phyloP scores from a whole-genome alignment of 2,888 invertebrate genomes.

The Carterocephalus palaemon region DNA sequence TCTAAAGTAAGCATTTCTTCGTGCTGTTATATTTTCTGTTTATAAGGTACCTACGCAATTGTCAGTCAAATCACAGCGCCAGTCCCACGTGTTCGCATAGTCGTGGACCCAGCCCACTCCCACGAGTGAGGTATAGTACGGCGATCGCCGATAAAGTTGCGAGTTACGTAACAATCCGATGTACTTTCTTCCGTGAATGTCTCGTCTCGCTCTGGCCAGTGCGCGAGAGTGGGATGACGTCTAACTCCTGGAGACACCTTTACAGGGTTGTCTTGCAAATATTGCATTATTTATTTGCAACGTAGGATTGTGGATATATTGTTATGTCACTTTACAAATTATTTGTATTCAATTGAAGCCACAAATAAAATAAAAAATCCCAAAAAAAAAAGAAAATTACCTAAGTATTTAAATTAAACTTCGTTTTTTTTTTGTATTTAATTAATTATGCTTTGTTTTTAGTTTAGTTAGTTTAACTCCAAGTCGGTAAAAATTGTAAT shows the following conservation, averaged over 20 bases:
- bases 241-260: constrained; percentile 39
- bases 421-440: constrained; percentile 2
- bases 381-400: too few relatives aligned
- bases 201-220: constrained; percentile 41
- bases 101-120: constrained; percentile 1
- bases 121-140: constrained; percentile 32
- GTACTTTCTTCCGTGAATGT: constrained; percentile 68
- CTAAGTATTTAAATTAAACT: too few relatives aligned
- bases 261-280: constrained; percentile 43
- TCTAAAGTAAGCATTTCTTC: too few relatives aligned
- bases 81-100: not conserved
- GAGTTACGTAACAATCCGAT: constrained; percentile 55
- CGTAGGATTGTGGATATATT: too few relatives aligned
- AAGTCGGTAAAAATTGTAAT: too few relatives aligned
- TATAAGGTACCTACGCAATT: too few relatives aligned
- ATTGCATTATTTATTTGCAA: not conserved
- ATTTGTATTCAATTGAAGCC: too few relatives aligned
- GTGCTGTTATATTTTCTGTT: too few relatives aligned
- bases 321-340: too few relatives aligned
- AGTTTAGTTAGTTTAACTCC: too few relatives aligned
- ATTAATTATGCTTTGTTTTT: too few relatives aligned
- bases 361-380: too few relatives aligned
- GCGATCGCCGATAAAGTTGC: constrained; percentile 54
- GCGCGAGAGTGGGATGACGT: constrained; percentile 39
- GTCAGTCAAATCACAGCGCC: not conserved